A percentile compares a stretch with the other conserved stretches of the same genome.
Conservation (phyloP, 2,888 invertebrate genomes). For the Drosophila acutilabella region DNA sequence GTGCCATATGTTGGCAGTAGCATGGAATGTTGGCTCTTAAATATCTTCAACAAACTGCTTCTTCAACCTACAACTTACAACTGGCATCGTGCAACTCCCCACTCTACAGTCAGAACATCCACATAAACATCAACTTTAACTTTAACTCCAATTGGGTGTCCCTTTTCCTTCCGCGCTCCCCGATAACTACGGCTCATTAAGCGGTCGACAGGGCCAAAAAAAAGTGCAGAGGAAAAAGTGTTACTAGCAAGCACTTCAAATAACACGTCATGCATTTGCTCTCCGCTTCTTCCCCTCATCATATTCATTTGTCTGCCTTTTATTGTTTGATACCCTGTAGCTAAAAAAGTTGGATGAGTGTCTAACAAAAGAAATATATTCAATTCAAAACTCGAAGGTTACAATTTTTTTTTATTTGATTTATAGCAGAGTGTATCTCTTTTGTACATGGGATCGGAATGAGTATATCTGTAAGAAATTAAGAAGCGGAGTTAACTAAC, state of each 20-base stretch:
- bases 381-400: too few relatives aligned
- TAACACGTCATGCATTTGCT: conserved; percentile 60
- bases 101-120: conserved; percentile 29
- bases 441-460: too few relatives aligned
- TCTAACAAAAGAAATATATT: neutral
- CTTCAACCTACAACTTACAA: conserved; percentile 35
- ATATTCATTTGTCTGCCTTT: neutral
- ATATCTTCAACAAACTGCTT: conserved; percentile 57
- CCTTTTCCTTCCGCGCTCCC: conserved; percentile 11
- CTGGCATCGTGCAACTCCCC: neutral
- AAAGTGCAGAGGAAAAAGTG: neutral
- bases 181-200: conserved; percentile 49
- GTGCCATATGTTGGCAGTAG: conserved; percentile 32
- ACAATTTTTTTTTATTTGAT: too few relatives aligned
- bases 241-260: conserved; percentile 56
- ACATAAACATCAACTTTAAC: conserved; percentile 28
- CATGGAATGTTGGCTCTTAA: conserved; percentile 54
- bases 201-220: conserved; percentile 25
- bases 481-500: too few relatives aligned
- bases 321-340: conserved; percentile 19
- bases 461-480: too few relatives aligned
- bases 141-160: conserved; percentile 33
- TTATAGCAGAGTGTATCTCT: too few relatives aligned
- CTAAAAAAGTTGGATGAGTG: neutral
- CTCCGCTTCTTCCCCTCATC: conserved; percentile 29